Conservation (phyloP, 2,888 invertebrate genomes). For the Xanthostigma xanthostigma region DNA sequence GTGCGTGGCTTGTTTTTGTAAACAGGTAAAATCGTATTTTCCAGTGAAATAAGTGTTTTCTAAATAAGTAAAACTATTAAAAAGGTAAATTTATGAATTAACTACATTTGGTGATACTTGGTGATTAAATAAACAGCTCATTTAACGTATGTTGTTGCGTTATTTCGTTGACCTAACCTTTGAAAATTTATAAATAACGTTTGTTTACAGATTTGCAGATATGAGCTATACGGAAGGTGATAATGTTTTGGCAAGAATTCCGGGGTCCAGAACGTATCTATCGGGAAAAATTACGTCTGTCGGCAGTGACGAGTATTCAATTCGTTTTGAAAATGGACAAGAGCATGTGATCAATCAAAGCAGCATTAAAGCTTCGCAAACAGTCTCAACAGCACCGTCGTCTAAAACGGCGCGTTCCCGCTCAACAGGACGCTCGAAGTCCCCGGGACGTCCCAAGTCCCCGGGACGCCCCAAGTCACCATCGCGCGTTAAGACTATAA, state of each 20-base stretch:
- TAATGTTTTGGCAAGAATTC: constrained; percentile 1
- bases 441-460: constrained; percentile 18
- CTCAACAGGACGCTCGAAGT: constrained; percentile 11
- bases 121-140: not conserved
- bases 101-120: not conserved
- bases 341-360: not conserved
- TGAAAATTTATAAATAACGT: no score
- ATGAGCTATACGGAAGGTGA: constrained; percentile 2
- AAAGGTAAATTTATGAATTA: not conserved
- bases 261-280: not conserved
- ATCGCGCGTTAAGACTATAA: constrained; percentile 16
- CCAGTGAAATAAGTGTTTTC: constrained; percentile 1
- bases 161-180: no score
- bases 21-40: constrained; percentile 7
- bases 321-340: not conserved
- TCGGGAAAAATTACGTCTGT: constrained; percentile 2
- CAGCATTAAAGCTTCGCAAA: no score
- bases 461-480: constrained; percentile 30
- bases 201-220: not conserved
- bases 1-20: constrained; percentile 5
- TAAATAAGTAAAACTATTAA: not conserved
- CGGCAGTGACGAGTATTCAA: not conserved
- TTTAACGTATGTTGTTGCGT: no score
- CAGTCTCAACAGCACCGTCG: not conserved
- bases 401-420: constrained; percentile 1